Evolutionary conservation across 2,113 vertebrate genomes (phyloP), one percentile per base, ranked within the genome.

Genomic region (Lepus americanus): DNA sequence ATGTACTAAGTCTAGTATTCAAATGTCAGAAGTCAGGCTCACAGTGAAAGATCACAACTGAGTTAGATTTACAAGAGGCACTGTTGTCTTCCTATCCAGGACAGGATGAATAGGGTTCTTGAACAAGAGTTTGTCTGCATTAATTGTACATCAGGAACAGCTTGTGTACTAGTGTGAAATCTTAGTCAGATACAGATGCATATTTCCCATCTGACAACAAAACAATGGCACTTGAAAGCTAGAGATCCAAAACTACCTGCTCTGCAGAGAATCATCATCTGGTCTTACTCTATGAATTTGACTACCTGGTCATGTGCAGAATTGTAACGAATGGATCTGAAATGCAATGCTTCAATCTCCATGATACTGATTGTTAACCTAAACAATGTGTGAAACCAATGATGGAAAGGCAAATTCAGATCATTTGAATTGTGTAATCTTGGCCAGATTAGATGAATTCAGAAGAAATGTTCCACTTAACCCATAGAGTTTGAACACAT

Each of bases 401-500:
- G 51, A 92, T 88, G n/a, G 44, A 92, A 95, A 79, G 27, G 5
- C 31, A 95, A 55, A 85, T 53, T 49, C 11, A 61, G 51, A 55
- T 33, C 19, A 44, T 82, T 36, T 81, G n/a, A 88, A 80, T 59
- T 79, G 20, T 64, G 55, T n/a, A n/a, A 84, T 53, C 73, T 86
- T 89, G 78, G 61, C 36, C n/a, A 86, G 13, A 59, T 81, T 49
- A 83, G 22, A 86, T 80, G 59, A 44, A 76, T 77, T 70, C 64
- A 11, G 51, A 44, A 55, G 39, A 69, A 29, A 17, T 79, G n/a
- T 85, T 93, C 20, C 39, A 82, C 12, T 92, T 64, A 69, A 76
- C 31, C 14, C 39, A 53, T 14, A 70, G 7, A 44, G 8, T 72
- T 92, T 79, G 69, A 90, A 77, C 14, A 87, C 55, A 22, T 86